Percentiles rank a stretch among this genome's conserved stretches.
Conservation (phyloP, 2,797 vertebrate genomes). For the Gila robusta region DNA sequence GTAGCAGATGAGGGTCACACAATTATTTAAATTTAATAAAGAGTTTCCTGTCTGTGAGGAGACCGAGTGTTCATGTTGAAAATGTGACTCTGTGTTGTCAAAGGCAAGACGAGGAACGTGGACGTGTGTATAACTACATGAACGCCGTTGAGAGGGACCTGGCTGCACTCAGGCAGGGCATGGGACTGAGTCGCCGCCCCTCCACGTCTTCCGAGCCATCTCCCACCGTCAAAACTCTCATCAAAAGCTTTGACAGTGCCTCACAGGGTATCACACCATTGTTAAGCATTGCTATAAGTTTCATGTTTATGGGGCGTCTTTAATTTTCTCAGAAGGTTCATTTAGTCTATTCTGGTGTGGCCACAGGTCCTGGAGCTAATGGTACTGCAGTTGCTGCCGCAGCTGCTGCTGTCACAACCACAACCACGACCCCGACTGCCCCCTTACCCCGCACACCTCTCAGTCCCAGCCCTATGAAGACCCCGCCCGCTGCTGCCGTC, state of each 20-base stretch:
- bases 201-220: slow-evolving; percentile 89
- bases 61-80: neutral
- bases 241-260: slow-evolving; percentile 91
- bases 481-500: slow-evolving; percentile 72
- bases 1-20: neutral
- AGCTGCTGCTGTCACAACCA: slow-evolving; percentile 70
- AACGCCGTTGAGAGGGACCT: slow-evolving; percentile 89
- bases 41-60: neutral
- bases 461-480: slow-evolving; percentile 97
- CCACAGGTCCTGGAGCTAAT: slow-evolving; percentile 72
- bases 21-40: neutral
- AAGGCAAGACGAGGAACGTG: slow-evolving; percentile 90
- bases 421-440: slow-evolving; percentile 78
- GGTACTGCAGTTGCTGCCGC: slow-evolving; percentile 65
- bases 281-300: neutral
- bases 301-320: neutral
- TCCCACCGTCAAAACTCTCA: slow-evolving; percentile 90
- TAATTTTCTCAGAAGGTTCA: neutral
- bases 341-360: neutral
- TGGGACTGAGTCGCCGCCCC: slow-evolving; percentile 87
- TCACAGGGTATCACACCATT: slow-evolving; percentile 80
- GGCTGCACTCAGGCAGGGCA: slow-evolving; percentile 87
- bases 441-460: slow-evolving; percentile 91
- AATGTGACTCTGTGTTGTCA: slow-evolving; percentile 30
- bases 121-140: slow-evolving; percentile 91